Percentiles rank a stretch among this genome's conserved stretches.
phyloP scores from a whole-genome alignment of 1,140 invertebrate species.

The Pseudoatta argentina region DNA sequence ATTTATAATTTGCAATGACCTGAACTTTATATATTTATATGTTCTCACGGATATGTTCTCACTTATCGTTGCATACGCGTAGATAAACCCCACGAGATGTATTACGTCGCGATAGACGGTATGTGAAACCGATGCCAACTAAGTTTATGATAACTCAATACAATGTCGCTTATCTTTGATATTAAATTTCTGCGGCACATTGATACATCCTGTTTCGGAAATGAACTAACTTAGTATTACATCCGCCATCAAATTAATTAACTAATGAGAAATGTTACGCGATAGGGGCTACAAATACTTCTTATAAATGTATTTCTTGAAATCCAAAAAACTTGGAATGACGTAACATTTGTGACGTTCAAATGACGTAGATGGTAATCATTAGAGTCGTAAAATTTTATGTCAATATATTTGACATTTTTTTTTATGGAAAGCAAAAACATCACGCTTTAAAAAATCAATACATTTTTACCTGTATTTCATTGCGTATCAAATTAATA shows the following conservation, averaged over 20 bases:
- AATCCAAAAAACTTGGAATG: constrained; percentile 31
- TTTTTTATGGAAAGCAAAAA: background rate
- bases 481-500: background rate
- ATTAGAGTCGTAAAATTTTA: constrained; percentile 33
- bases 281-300: background rate
- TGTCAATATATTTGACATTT: background rate
- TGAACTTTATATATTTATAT: background rate
- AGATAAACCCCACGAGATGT: constrained; percentile 16
- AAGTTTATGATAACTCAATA: constrained; percentile 37
- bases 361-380: constrained; percentile 45
- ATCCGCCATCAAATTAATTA: constrained; percentile 26
- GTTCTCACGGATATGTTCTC: constrained; percentile 22
- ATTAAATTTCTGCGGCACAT: constrained; percentile 23
- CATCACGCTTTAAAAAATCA: background rate
- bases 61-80: constrained; percentile 2
- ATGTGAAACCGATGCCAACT: constrained; percentile 33
- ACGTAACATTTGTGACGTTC: constrained; percentile 58
- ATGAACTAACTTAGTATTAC: constrained; percentile 36
- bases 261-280: constrained; percentile 20
- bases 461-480: background rate
- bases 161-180: constrained; percentile 44
- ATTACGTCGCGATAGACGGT: constrained; percentile 46
- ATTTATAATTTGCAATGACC: background rate
- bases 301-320: background rate
- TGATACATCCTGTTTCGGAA: constrained; percentile 47